Evolutionary conservation across 2,888 invertebrate genomes (phyloP).

Genomic region (Hydraecia micacea): DNA sequence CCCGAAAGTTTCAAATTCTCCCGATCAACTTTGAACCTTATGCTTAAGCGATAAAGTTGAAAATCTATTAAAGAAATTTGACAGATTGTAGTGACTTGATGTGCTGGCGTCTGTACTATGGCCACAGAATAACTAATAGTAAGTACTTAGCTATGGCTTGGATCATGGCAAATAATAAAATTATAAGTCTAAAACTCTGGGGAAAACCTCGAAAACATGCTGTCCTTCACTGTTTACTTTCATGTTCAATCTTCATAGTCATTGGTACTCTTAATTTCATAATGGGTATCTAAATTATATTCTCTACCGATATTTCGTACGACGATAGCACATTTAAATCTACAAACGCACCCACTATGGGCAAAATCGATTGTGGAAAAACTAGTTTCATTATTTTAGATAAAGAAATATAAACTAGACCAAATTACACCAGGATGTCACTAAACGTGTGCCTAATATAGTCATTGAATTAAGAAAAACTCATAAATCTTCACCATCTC

Average conservation of each 20-base stretch:
- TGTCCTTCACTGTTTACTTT: neutral
- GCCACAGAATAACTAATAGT: no score
- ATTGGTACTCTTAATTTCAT: neutral
- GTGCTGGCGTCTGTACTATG: no score
- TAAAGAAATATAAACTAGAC: conserved; percentile 10
- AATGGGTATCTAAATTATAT: neutral
- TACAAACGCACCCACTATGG: neutral
- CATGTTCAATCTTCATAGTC: neutral
- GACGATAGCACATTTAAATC: neutral
- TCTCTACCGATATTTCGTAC: neutral
- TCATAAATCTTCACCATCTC: conserved; percentile 51
- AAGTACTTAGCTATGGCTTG: no score
- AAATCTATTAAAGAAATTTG: no score
- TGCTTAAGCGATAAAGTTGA: no score
- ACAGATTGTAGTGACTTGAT: no score
- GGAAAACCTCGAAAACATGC: neutral
- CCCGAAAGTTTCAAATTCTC: no score
- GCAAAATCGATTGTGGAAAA: neutral
- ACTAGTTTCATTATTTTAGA: conserved; percentile 15
- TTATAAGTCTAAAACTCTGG: no score
- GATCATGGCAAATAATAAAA: neutral
- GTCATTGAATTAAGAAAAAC: conserved; percentile 16
- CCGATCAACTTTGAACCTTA: no score
- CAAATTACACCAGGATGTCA: conserved; percentile 24
- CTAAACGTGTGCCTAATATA: conserved; percentile 27